Conservation (phyloP, 2,797 vertebrate genomes). For the Eulemur coronatus region DNA sequence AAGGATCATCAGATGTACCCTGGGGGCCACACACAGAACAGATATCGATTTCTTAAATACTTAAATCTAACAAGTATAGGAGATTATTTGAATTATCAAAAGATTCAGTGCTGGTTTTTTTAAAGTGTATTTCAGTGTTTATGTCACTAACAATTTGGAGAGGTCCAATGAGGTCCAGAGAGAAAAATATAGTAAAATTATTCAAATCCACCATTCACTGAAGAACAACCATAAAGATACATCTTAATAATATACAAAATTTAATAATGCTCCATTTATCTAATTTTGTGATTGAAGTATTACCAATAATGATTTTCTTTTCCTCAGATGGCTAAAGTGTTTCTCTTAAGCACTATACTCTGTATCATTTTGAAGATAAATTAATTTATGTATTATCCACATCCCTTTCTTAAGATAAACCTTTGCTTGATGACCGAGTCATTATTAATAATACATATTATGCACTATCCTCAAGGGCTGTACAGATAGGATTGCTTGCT, state of each 20-base stretch:
- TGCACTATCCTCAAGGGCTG: neutral
- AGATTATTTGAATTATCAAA: constrained; percentile 7
- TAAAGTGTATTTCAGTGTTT: neutral
- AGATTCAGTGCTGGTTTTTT: neutral
- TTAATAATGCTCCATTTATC: constrained; percentile 9
- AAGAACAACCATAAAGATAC: neutral
- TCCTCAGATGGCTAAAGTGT: neutral
- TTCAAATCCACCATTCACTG: neutral
- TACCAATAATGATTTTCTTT: neutral
- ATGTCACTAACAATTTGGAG: neutral
- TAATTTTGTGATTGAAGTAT: neutral
- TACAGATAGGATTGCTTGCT: neutral
- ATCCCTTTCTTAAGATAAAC: neutral
- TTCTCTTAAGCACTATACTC: neutral
- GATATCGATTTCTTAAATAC: neutral
- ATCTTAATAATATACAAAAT: neutral
- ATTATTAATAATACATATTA: constrained; percentile 7
- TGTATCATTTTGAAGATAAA: constrained; percentile 13
- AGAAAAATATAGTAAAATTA: neutral
- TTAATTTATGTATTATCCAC: neutral
- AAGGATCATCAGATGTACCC: neutral
- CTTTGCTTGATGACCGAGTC: constrained; percentile 4
- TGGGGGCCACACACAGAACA: neutral
- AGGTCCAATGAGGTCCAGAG: neutral
- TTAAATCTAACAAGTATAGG: neutral